Conservation (phyloP, 2,797 vertebrate genomes). For the Pagetopsis macropterus region DNA sequence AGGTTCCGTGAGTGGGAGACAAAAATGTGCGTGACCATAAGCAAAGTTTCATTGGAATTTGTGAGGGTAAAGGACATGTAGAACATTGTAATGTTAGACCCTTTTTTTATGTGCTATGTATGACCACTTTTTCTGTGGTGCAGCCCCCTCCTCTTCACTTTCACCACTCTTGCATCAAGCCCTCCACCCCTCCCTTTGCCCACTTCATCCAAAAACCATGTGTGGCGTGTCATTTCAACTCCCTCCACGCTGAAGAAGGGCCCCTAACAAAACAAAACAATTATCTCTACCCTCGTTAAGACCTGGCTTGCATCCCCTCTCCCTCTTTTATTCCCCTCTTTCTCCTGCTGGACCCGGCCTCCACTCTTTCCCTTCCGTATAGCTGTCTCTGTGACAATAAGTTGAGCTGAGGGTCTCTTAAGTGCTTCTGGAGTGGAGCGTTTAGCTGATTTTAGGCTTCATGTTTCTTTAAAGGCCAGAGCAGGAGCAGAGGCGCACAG, state of each 20-base stretch:
- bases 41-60: slow-evolving; percentile 56
- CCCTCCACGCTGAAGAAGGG: slow-evolving; percentile 66
- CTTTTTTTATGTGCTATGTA: not conserved
- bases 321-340: slow-evolving; percentile 47
- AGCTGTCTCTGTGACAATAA: slow-evolving; percentile 65
- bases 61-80: slow-evolving; percentile 28
- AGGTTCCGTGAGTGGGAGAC: slow-evolving; percentile 43
- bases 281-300: slow-evolving; percentile 79
- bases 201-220: slow-evolving; percentile 74
- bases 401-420: slow-evolving; percentile 77
- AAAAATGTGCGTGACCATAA: slow-evolving; percentile 35
- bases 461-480: slow-evolving; percentile 73
- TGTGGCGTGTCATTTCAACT: slow-evolving; percentile 72
- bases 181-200: slow-evolving; percentile 28
- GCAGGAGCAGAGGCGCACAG: slow-evolving; percentile 35
- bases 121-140: slow-evolving; percentile 17
- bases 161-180: slow-evolving; percentile 47
- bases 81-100: slow-evolving; percentile 7
- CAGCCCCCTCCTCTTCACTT: slow-evolving; percentile 35
- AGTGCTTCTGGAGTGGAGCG: slow-evolving; percentile 77
- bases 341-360: slow-evolving; percentile 52
- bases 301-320: slow-evolving; percentile 69
- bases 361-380: slow-evolving; percentile 33
- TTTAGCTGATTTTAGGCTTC: slow-evolving; percentile 73
- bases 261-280: slow-evolving; percentile 80